phyloP scores from a whole-genome alignment of 2,888 invertebrate species.

The Meiosimyza platycephala region DNA sequence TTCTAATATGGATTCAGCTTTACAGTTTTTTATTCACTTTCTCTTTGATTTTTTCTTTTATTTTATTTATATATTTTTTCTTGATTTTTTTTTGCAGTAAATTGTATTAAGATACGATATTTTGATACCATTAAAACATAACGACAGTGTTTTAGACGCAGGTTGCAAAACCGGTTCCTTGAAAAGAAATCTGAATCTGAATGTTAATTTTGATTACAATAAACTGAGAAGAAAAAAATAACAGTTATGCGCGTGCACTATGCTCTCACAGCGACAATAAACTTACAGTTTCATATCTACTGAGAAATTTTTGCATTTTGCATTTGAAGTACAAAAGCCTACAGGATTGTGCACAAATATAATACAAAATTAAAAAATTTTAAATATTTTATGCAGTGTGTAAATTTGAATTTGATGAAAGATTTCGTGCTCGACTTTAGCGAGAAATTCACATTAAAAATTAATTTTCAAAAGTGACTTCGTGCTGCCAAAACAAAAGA shows the following conservation, averaged over 20 bases:
- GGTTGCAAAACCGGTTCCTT: slow-evolving; percentile 28
- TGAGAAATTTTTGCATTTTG: too few species aligned
- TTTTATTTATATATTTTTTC: slow-evolving; percentile 5
- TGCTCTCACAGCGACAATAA: background rate
- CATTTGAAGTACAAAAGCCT: too few species aligned
- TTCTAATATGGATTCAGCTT: slow-evolving; percentile 57
- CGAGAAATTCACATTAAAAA: slow-evolving; percentile 12
- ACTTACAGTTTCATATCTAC: background rate
- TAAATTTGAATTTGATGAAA: too few species aligned
- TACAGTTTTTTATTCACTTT: slow-evolving; percentile 54
- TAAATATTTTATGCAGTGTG: too few species aligned
- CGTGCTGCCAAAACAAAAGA: slow-evolving; percentile 36
- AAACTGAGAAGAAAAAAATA: background rate
- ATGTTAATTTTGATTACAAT: background rate
- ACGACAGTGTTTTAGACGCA: slow-evolving; percentile 9
- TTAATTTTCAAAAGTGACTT: background rate
- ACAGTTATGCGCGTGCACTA: background rate
- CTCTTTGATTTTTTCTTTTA: slow-evolving; percentile 48
- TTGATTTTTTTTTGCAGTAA: slow-evolving; percentile 19
- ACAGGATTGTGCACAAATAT: too few species aligned
- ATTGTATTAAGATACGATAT: slow-evolving; percentile 12
- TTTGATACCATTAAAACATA: slow-evolving; percentile 20
- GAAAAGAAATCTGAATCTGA: slow-evolving; percentile 26
- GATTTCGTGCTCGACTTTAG: background rate
- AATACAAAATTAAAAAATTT: too few species aligned